Conservation (phyloP, 2,797 vertebrate genomes). For the Megaceryle alcyon region DNA sequence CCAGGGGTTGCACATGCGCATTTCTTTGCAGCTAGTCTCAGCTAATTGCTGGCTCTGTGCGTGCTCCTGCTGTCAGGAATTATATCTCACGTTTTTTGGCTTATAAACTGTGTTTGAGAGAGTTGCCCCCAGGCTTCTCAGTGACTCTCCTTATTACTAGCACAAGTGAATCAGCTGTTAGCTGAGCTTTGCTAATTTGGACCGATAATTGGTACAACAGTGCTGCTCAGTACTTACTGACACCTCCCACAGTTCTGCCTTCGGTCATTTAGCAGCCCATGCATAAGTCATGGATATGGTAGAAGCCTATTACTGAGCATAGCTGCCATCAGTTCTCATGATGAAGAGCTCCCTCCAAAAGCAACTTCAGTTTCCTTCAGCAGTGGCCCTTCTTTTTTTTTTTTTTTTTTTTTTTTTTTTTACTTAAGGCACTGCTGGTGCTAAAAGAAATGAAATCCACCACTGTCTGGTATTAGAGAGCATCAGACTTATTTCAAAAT, state of each 20-base stretch:
- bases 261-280: not conserved
- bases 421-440: not conserved
- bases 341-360: not conserved
- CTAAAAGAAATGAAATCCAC: not conserved
- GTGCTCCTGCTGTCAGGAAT: not conserved
- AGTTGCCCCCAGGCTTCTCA: not conserved
- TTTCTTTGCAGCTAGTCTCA: not conserved
- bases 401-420: not conserved
- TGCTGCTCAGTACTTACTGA: not conserved
- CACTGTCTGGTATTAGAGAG: not conserved
- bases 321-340: not conserved
- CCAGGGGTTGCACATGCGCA: fast-evolving
- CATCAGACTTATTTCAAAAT: not conserved
- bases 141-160: not conserved
- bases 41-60: not conserved
- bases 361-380: not conserved
- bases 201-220: not conserved
- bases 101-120: not conserved
- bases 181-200: not conserved
- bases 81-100: not conserved
- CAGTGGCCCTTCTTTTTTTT: not conserved
- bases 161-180: not conserved
- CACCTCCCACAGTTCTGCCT: not conserved
- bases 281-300: not conserved
- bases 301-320: not conserved